Conservation (phyloP, 2,113 vertebrate genomes). For the Oplegnathus fasciatus region DNA sequence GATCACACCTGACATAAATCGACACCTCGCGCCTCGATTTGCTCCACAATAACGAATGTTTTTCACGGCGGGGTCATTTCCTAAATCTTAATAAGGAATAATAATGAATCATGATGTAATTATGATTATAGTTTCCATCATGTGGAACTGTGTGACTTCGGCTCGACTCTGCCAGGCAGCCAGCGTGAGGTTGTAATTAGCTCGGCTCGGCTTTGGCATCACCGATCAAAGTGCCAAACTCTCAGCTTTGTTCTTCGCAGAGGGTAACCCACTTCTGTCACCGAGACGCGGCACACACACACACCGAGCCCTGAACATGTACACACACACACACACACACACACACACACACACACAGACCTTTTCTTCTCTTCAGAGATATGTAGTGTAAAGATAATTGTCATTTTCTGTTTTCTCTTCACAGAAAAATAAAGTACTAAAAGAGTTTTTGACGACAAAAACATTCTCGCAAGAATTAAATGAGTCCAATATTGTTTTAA, state of each 20-base stretch:
- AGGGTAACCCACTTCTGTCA: conserved; percentile 61
- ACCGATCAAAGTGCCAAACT: conserved; percentile 51
- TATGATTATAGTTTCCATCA: conserved; percentile 32
- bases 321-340: background rate
- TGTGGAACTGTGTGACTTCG: conserved; percentile 7
- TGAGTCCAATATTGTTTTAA: background rate
- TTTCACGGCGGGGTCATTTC: conserved; percentile 6
- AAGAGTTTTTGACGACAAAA: background rate
- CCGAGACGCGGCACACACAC: background rate
- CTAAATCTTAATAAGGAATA: conserved; percentile 17
- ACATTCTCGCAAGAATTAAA: background rate
- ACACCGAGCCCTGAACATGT: background rate
- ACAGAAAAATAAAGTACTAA: background rate
- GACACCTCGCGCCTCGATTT: background rate
- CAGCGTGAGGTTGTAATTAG: conserved; percentile 47
- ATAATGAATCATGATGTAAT: conserved; percentile 22
- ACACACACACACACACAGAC: background rate
- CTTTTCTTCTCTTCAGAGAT: background rate
- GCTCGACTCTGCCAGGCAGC: conserved; percentile 1
- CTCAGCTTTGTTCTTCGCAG: conserved; percentile 52
- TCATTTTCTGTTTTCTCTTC: too few species aligned
- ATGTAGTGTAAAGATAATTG: background rate
- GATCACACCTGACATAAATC: background rate
- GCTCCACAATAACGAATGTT: background rate
- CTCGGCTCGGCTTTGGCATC: conserved; percentile 24